A percentile compares a stretch with the other conserved stretches of the same genome.
These are phyloP conservation scores for Podargus strigoides DNA, from an alignment of 2,797 vertebrate species.

Conservation along the genomic window DNA sequence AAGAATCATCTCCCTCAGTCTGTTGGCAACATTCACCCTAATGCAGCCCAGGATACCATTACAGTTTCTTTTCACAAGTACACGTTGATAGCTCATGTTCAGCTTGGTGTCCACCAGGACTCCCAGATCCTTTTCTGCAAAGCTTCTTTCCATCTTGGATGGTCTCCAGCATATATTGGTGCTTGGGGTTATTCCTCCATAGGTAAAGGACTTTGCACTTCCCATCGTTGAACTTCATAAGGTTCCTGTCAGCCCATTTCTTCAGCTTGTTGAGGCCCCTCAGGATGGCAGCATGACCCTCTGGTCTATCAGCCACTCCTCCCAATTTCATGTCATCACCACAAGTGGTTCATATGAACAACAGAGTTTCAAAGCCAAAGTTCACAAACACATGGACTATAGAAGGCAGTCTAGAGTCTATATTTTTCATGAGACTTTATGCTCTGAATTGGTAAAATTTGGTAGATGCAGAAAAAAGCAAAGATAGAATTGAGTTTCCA, in stretches of 20 bases:
- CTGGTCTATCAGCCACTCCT: neutral
- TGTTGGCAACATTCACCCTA: rapidly evolving
- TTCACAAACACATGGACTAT: neutral
- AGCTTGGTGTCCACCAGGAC: neutral
- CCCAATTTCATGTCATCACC: neutral
- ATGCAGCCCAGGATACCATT: neutral
- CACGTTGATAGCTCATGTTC: neutral
- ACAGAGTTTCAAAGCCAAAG: neutral
- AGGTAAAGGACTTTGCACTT: rapidly evolving
- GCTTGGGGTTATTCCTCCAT: rapidly evolving
- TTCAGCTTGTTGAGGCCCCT: neutral
- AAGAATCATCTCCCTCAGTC: neutral
- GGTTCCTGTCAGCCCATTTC: neutral
- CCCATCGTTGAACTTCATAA: neutral
- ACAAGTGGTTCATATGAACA: neutral
- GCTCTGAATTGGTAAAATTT: neutral
- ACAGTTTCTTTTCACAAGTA: neutral
- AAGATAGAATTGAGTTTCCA: neutral
- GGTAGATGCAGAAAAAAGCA: neutral
- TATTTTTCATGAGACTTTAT: neutral
- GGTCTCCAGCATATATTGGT: rapidly evolving
- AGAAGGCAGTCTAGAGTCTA: neutral
- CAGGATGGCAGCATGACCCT: neutral
- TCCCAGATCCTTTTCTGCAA: neutral
- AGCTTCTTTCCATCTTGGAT: neutral